These are phyloP conservation scores for Sylvicola cinctus DNA, from an alignment of 2,888 invertebrate genomes.

Conservation along the genomic window DNA sequence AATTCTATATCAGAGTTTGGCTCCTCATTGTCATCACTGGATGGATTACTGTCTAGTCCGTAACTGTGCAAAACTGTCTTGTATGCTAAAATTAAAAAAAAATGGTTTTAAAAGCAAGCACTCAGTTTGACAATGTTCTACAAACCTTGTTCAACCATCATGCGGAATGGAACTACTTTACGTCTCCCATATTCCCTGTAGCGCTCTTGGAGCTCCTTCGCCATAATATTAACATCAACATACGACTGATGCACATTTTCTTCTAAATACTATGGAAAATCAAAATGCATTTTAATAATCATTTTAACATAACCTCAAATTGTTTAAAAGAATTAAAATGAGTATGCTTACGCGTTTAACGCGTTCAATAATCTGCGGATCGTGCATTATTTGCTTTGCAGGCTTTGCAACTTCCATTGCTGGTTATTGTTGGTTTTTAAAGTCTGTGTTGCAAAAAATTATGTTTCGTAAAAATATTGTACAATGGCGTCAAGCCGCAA, in stretches of 20 bases:
- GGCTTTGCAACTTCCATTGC: too few species aligned
- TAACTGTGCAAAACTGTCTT: conserved; percentile 49
- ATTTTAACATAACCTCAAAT: conserved; percentile 13
- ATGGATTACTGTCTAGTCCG: conserved; percentile 36
- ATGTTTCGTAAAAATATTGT: too few species aligned
- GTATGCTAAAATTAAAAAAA: conserved; percentile 31
- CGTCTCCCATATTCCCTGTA: conserved; percentile 61
- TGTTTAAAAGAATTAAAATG: background rate
- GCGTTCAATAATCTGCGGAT: too few species aligned
- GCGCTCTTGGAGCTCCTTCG: conserved; percentile 52
- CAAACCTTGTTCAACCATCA: conserved; percentile 43
- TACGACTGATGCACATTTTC: conserved; percentile 61
- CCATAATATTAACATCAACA: conserved; percentile 68
- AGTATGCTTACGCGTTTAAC: too few species aligned
- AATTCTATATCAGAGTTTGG: conserved; percentile 20
- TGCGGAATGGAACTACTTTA: conserved; percentile 59
- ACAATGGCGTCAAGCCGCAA: too few species aligned
- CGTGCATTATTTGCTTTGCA: too few species aligned
- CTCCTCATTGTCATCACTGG: conserved; percentile 34
- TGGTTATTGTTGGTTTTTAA: too few species aligned
- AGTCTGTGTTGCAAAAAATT: too few species aligned
- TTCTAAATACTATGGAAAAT: conserved; percentile 43
- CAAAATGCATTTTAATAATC: conserved; percentile 1
- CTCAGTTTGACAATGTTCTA: background rate
- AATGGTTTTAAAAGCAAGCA: background rate